These are phyloP conservation scores for Drosophila pallidifrons DNA, from an alignment of 1,140 invertebrate genomes.

Conservation along the genomic window DNA sequence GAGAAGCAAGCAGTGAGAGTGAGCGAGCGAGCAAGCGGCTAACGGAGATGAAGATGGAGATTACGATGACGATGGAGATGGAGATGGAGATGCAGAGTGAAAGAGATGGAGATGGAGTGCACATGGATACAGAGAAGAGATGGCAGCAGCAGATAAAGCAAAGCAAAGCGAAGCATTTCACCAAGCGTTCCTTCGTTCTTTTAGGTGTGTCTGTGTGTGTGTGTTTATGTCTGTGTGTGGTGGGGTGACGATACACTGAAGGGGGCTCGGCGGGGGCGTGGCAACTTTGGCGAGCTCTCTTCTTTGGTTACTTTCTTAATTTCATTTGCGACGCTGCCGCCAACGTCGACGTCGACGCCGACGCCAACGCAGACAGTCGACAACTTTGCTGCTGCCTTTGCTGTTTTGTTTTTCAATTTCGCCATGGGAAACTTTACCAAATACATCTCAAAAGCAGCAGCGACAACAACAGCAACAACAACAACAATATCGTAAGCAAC, in stretches of 20 bases:
- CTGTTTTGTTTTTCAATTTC: conserved; percentile 83
- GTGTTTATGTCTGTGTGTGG: conserved; percentile 16
- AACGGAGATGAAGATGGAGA: conserved; percentile 16
- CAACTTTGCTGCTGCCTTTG: conserved; percentile 75
- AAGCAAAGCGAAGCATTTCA: conserved; percentile 49
- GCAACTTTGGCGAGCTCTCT: conserved; percentile 60
- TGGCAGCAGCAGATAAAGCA: conserved; percentile 52
- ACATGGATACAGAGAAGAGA: conserved; percentile 45
- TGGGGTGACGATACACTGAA: background rate
- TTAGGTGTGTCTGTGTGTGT: conserved; percentile 25
- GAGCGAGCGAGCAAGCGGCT: background rate
- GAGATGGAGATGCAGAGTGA: conserved; percentile 7
- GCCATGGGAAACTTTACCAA: conserved; percentile 75
- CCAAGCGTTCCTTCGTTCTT: conserved; percentile 14
- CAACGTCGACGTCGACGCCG: conserved; percentile 21
- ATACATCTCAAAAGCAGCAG: conserved; percentile 75
- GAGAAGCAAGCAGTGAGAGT: background rate
- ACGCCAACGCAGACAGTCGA: conserved; percentile 35
- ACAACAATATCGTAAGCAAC: conserved; percentile 24
- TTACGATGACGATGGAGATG: conserved; percentile 14
- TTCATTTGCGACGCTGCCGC: conserved; percentile 67
- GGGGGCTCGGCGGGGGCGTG: background rate
- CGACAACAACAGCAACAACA: conserved; percentile 43
- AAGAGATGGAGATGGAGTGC: conserved; percentile 4
- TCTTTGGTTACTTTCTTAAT: conserved; percentile 83